Base-by-base conservation (phyloP, 1,140 invertebrate genomes). In the Acromyrmex heyeri region DNA sequence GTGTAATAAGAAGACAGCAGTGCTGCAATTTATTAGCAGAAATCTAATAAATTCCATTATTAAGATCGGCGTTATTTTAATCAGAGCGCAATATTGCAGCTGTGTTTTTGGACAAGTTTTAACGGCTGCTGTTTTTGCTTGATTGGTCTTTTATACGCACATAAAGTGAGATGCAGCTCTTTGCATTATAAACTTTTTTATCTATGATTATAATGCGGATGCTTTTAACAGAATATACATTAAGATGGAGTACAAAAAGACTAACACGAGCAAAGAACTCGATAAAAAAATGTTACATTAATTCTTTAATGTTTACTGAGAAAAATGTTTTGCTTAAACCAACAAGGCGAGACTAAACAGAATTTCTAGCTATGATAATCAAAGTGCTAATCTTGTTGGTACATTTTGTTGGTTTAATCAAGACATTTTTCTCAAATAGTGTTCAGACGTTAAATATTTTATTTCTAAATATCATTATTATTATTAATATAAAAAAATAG, bases 21-120 rank as follows among this genome's bases (percentile, higher is more conserved):
- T 59, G 0, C 10, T 59, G 0, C 10, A 77, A 81, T 90, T 83
- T 89, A 87, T 90, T 90, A 90, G 55, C 55, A 44, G 57, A 38
- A 62, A 70, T 55, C 85, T 85, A 88, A 83, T 88, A 90, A 91
- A 90, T 78, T 18, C 24, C 18, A 72, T 86, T 90, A 91, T 90
- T 90, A 91, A 88, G 59, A 91, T 88, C 53, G 88, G 67, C n/a
- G 78, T 86, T 78, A 73, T 65, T 30, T 82, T 90, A 82, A 90
- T 90, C 78, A 89, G 57, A 73, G 65, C 34, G 70, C 75, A 75
- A 14, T 50, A 30, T 30, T 14, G 34, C 30, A 48, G 34, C 55
- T 48, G 30, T 16, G 12, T 34, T 75, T 48, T 65, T 59, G 44
- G 6, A 77, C 12, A 6, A 10, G 8, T n/a, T 48, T 44, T 77